A percentile compares a stretch with the other conserved stretches of the same genome.
Evolutionary conservation across 1,140 invertebrate genomes (phyloP).

Genomic region (Meloidogyne exigua): DNA sequence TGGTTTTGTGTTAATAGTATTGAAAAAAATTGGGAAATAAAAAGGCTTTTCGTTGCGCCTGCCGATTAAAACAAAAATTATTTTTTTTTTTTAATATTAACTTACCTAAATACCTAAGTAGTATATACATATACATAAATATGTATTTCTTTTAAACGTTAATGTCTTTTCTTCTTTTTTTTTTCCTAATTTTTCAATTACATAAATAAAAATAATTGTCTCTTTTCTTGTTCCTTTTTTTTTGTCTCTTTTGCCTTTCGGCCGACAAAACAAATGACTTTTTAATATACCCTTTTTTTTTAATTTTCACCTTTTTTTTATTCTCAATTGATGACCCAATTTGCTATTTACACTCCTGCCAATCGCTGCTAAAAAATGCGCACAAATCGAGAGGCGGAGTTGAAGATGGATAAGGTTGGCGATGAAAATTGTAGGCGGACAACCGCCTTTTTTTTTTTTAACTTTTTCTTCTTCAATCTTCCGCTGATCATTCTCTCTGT

Average conservation of each 20-base stretch:
- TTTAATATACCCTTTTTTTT: background rate
- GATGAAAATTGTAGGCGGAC: background rate
- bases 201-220: background rate
- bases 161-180: background rate
- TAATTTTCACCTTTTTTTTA: background rate
- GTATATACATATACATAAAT: no score
- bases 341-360: conserved; percentile 2
- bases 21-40: background rate
- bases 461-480: background rate
- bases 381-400: background rate
- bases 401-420: background rate
- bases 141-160: background rate
- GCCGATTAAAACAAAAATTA: background rate
- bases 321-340: background rate
- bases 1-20: background rate
- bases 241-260: background rate
- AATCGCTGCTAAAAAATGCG: conserved; percentile 4
- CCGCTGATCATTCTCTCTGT: background rate
- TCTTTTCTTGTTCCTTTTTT: background rate
- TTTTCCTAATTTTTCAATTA: background rate
- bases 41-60: background rate
- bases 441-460: background rate
- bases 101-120: no score
- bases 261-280: background rate
- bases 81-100: background rate